Evolutionary conservation across 2,888 invertebrate species (phyloP), one percentile per base, ranked within the genome.

Genomic region (Plebejus anna): DNA sequence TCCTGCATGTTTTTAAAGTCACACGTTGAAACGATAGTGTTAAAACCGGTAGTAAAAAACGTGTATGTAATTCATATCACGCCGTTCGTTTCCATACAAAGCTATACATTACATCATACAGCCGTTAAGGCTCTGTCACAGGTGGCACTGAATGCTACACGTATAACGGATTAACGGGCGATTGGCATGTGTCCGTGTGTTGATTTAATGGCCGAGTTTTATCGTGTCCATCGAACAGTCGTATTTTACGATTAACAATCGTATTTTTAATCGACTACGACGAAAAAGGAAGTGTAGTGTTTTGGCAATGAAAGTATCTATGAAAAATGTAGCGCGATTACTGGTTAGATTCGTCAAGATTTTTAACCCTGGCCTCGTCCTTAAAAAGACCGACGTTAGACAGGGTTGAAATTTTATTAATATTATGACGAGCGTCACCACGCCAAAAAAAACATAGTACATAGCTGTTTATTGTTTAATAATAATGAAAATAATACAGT

Each of bases 151-250:
- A 66, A 66, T 66, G 32, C 32, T 66, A 66, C 36, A 4, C 66
- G 66, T 5, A 36, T 66, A 66, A 66, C 66, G 66, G 66, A 5
- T 16, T 66, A 66, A 66, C 66, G 66, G 66, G 13, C 32, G 66
- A 66, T 66, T 66, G 66, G 36, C 66, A 66, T 66, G 66, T 66
- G 66, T 66, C 32, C 66, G 66, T 66, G 32, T 66, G 13, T 66
- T 36, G 32, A 66, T 66, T 66, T 66, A 66, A 66, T 66, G 66
- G 11, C 66, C 11, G 6, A 32, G 66, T 66, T 66, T 66, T 66
- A 16, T 66, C 61, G 61, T 11, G 32, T 59, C 59, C 61, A 66
- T 66, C 66, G 5, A 66, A 28, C 28, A 28, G 4, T 59, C 59
- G 2, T 22, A 22, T 59, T 59, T n/a, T 7, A 61, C 28, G 11